Percentiles rank a stretch among this genome's conserved stretches.
Conservation (phyloP, 2,113 vertebrate species). For the Pterocles burchelli region DNA sequence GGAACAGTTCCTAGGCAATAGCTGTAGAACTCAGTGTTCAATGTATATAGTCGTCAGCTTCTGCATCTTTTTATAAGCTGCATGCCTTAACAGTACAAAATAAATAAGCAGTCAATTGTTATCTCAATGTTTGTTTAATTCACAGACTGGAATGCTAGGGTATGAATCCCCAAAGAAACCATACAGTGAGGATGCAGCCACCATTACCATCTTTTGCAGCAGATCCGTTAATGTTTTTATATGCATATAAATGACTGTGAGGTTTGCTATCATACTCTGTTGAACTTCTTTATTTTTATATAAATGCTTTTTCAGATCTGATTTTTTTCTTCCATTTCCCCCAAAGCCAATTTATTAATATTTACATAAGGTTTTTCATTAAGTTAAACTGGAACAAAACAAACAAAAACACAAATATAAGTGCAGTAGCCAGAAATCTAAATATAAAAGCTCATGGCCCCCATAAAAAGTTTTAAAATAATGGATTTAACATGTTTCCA, state of each 20-base stretch:
- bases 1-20: constrained; percentile 29
- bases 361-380: constrained; percentile 45
- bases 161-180: constrained; percentile 33
- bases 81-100: constrained; percentile 65
- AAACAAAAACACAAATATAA: constrained; percentile 20
- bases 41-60: constrained; percentile 23
- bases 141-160: constrained; percentile 55
- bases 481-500: constrained; percentile 54
- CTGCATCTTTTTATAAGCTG: constrained; percentile 49
- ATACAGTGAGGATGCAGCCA: not conserved
- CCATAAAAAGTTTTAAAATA: constrained; percentile 42
- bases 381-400: constrained; percentile 56
- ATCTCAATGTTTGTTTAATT: constrained; percentile 17
- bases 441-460: constrained; percentile 57
- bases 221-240: not conserved
- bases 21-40: constrained; percentile 38
- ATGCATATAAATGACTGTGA: constrained; percentile 13
- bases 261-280: constrained; percentile 34
- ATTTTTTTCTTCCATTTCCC: not conserved
- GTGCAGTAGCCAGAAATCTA: constrained; percentile 60
- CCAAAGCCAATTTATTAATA: constrained; percentile 37
- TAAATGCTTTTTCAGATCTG: constrained; percentile 35
- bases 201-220: not conserved
- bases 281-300: not conserved
- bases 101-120: constrained; percentile 59